phyloP scores from a whole-genome alignment of 2,113 vertebrate genomes.

The Guaruba guarouba region DNA sequence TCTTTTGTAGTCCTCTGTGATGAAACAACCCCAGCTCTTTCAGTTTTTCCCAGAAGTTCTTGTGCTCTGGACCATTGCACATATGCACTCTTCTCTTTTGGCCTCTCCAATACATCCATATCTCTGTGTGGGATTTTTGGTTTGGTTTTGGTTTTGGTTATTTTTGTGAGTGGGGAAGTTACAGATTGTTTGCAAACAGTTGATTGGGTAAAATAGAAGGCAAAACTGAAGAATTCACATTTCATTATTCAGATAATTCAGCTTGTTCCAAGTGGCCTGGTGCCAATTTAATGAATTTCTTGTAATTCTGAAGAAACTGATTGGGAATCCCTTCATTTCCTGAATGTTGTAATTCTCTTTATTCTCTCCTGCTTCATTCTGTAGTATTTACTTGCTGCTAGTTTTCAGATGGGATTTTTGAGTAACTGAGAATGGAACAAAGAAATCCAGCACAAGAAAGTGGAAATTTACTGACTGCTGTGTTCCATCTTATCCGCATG shows the following conservation, averaged over 20 bases:
- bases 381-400: background rate
- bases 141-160: background rate
- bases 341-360: background rate
- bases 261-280: background rate
- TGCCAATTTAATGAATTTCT: slow-evolving; percentile 12
- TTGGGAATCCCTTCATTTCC: slow-evolving; percentile 10
- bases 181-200: background rate
- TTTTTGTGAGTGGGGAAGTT: background rate
- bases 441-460: background rate
- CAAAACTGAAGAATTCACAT: background rate
- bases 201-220: background rate
- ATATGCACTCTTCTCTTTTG: background rate
- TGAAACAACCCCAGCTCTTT: background rate
- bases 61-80: background rate
- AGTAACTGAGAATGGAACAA: background rate
- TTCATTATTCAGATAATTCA: background rate
- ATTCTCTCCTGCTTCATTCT: background rate
- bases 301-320: background rate
- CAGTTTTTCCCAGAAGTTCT: background rate
- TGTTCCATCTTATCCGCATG: background rate
- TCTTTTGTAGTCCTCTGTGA: background rate
- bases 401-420: slow-evolving; percentile 25
- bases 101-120: background rate
- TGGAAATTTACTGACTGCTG: slow-evolving; percentile 29
- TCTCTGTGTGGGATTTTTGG: background rate